Evolutionary conservation across 2,113 vertebrate genomes (phyloP).

Genomic region (Gobio gobio): DNA sequence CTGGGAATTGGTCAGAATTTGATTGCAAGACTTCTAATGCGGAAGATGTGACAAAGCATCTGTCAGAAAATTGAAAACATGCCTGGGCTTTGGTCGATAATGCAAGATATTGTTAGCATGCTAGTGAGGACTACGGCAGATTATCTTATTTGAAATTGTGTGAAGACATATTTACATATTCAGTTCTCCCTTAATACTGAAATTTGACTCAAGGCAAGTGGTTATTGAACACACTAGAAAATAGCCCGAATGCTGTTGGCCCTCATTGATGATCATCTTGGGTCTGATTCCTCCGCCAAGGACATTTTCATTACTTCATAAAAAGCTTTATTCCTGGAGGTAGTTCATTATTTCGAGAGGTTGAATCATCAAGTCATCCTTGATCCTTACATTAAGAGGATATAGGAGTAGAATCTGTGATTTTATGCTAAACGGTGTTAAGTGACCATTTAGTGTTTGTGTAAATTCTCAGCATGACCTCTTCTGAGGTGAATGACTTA

Average conservation of each 20-base stretch:
- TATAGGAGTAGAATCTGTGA: not conserved
- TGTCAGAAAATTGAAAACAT: slow-evolving; percentile 4
- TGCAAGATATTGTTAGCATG: not conserved
- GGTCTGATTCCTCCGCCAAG: slow-evolving; percentile 16
- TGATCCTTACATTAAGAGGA: not conserved
- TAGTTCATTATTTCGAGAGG: slow-evolving; percentile 3
- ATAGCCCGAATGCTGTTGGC: not conserved
- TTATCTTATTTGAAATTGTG: slow-evolving; percentile 14
- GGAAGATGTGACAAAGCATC: not conserved
- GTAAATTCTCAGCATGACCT: slow-evolving; percentile 38
- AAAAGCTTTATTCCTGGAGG: not conserved
- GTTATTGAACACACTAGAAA: slow-evolving; percentile 40
- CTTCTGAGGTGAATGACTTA: slow-evolving; percentile 44
- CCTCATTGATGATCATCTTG: not conserved
- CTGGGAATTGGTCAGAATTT: not conserved
- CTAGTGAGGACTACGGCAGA: not conserved
- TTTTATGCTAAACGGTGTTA: slow-evolving; percentile 21
- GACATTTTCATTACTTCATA: slow-evolving; percentile 30
- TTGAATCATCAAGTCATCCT: slow-evolving; percentile 16
- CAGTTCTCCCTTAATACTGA: slow-evolving; percentile 11
- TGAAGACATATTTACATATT: not conserved
- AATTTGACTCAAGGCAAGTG: slow-evolving; percentile 40
- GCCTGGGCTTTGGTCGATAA: not conserved
- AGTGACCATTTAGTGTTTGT: slow-evolving; percentile 24
- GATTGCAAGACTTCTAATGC: not conserved